Percentiles rank a stretch among this genome's conserved stretches.
Conservation (phyloP, 2,888 invertebrate species). For the Chorisops tibialis region DNA sequence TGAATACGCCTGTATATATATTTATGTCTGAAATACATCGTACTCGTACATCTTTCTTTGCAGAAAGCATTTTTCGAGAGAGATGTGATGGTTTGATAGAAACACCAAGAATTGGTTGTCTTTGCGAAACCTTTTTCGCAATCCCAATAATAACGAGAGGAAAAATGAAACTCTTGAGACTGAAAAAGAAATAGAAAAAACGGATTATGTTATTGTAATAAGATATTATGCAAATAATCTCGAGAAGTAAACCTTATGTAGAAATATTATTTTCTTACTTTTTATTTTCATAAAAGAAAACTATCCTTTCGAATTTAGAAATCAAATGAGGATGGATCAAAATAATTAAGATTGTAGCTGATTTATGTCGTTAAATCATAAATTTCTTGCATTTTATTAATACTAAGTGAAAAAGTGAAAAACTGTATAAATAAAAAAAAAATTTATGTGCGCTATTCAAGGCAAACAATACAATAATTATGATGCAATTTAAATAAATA, state of each 20-base stretch:
- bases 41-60: neutral
- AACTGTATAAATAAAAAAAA: no score
- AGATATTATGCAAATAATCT: slow-evolving; percentile 31
- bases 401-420: no score
- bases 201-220: slow-evolving; percentile 31
- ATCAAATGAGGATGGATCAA: no score
- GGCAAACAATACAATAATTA: no score
- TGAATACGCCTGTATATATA: slow-evolving; percentile 11
- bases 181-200: slow-evolving; percentile 6
- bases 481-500: no score
- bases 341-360: no score
- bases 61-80: neutral
- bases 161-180: slow-evolving; percentile 26
- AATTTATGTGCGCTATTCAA: no score
- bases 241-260: neutral
- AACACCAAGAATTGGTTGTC: slow-evolving; percentile 14
- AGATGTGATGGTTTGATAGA: slow-evolving; percentile 25
- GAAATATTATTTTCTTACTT: no score
- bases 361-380: no score
- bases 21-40: neutral
- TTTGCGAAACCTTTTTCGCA: slow-evolving; percentile 11
- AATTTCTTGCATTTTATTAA: no score
- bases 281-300: no score
- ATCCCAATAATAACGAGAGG: neutral
- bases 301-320: no score